Evolutionary conservation across 2,797 vertebrate genomes (phyloP), one percentile per base, ranked within the genome.

Genomic region (Malacoctenus gilli): DNA sequence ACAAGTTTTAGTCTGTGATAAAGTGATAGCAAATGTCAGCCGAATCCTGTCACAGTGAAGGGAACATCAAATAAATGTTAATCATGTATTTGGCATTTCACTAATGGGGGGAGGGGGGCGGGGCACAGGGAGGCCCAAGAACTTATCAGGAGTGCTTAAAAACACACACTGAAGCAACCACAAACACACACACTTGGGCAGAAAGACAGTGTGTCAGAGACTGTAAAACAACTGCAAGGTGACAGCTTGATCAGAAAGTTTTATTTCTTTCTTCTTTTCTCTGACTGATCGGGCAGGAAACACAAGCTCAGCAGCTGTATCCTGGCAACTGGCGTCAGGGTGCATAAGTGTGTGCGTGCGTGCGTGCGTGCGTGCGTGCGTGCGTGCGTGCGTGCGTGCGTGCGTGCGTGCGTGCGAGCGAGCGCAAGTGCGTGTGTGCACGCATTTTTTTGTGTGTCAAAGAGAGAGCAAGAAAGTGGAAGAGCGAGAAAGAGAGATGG

Each of bases 201-300:
- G 6, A 22, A 20, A 55, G 21, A 59, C 18, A 28, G 19, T 20
- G 68, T 49, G 67, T 75, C 32, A 77, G 64, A 75, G 57, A 28
- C 58, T 42, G 38, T 41, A 43, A 46, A 62, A 63, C 40, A 67
- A 61, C 42, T 16, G 16, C 4, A 63, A 57, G 61, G 53, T 77
- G 81, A 81, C 79, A 77, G 77, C 67, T 81, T 68, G 67, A 83
- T 86, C 77, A 63, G 22, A 84, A 81, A 77, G 54, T 78, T 85
- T 54, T 43, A 64, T 50, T 71, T 61, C 51, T 72, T 52, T 72
- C 78, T 56, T 63, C 71, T 52, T 70, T 78, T 56, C 63, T 79
- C 43, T 73, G 74, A 83, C 75, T 69, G 67, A 84, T 78, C 68
- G 13, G 50, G 75, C 73, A 79, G 80, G 79, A 87, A 88, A 71